Base-by-base conservation (phyloP, 2,797 vertebrate species). In the Bradypodion pumilum region DNA sequence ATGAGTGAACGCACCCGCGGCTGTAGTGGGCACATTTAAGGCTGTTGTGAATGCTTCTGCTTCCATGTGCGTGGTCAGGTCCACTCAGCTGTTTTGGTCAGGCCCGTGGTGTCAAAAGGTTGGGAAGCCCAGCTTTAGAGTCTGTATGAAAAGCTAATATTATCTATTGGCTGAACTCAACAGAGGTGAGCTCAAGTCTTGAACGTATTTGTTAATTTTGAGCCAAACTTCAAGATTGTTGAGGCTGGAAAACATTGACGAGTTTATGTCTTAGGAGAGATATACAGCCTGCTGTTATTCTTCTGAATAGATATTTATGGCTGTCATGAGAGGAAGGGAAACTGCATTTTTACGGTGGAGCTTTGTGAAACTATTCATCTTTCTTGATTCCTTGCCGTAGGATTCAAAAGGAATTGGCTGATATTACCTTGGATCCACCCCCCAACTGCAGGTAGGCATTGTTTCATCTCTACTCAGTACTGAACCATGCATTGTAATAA, bases 401-500 rank as follows among this genome's bases (percentile, higher is more conserved):
- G 97, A 99, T 99, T 97, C 98, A 98, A 95, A 99, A 99, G 96
- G 98, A 99, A 90, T 94, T 99, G 97, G 98, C 98, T 46, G 98
- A 99, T 87, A 98, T 99, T 91, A 99, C 98, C 79, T 94, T 99
- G 96, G 98, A 98, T 95, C 98, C 98, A 89, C 98, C 98, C 44
- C 98, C 98, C 35, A 99, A 99, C 96, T 99, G 98, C 97, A 99
- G 98, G 98, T 98, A 89, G 87, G 95, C 92, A 42, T 74, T 0
- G 0, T 70, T 62, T 32, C 42, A n/a, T 70, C 27, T 29, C 6
- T 16, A 75, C 46, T 84, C 32, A 65, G 52, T n/a, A 6, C 13
- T 73, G 19, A 65, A 66, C 27, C 13, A 44, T 21, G 13, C 15
- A 35, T 62, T 66, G 15, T 37, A 75, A 46, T 66, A 66, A 75